Base-by-base conservation (phyloP, 2,113 vertebrate species). In the Ptychochromis oligacanthus region DNA sequence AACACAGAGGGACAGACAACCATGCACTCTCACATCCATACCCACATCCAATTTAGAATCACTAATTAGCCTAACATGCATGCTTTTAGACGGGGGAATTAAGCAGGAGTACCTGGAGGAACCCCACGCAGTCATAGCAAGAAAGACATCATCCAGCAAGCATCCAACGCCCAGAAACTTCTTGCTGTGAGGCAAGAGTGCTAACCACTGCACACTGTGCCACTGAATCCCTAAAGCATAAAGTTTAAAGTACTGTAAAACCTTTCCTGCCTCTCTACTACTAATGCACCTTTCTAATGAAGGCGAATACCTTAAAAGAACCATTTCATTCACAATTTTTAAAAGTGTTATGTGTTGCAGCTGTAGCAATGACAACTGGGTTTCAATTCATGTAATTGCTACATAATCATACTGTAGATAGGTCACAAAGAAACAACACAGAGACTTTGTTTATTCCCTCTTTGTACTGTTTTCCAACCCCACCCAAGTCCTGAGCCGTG, bases 311-410 rank as follows among this genome's bases (percentile, higher is more conserved):
- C 46, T 49, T 26, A 31, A 72, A 72, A 72, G 28, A 72, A n/a
- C 28, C 77, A 87, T 86, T 85, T 82, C 55, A 62, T 80, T 79
- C 78, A 82, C 54, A 78, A 2, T 87, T 84, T 80, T 74, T 38
- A 58, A 31, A 79, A 55, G 36, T 83, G 76, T 84, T 67, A 82
- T 56, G 80, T 38, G 83, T 28, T 49, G 58, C 22, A 40, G 81
- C 17, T 77, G 52, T 83, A 56, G 75, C 20, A 62, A 54, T 20
- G 46, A 74, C 72, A 62, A 79, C 20, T 5, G 34, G 11, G 5
- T 70, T 67, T 81, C 34, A 64, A 14, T 62, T 78, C 20, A 72
- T 61, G 77, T 81, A 54, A 26, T 78, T 4, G 34, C 43, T 20
- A 28, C n/a, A 38, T 40, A 62, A 67, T 85, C 40, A 75, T 55